phyloP scores from a whole-genome alignment of 2,113 vertebrate genomes.

The Verasper variegatus region DNA sequence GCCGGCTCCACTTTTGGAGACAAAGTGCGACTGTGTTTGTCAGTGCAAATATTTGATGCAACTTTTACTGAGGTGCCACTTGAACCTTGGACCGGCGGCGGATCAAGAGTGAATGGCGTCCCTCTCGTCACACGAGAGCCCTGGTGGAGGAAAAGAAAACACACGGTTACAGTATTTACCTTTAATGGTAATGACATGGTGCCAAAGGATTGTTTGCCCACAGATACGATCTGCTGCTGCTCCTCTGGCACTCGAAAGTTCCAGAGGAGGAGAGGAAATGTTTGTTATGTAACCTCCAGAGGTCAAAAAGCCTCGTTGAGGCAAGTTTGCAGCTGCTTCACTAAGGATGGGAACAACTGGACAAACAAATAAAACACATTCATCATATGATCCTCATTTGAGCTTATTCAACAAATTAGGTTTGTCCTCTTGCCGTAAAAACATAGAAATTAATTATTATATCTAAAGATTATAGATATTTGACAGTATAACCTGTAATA shows the following conservation, averaged over 20 bases:
- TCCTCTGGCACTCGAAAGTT: constrained; percentile 39
- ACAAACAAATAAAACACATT: no score
- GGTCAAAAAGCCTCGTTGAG: no score
- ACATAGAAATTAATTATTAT: no score
- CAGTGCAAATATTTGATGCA: constrained; percentile 26
- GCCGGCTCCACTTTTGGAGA: background rate
- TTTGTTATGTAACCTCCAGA: constrained; percentile 8
- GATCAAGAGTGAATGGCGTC: background rate
- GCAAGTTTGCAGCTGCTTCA: no score
- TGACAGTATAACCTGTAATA: no score
- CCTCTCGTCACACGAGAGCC: background rate
- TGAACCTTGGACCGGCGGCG: constrained; percentile 21
- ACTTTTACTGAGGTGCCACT: background rate
- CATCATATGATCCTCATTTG: no score
- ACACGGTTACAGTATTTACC: constrained; percentile 16
- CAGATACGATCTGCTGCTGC: constrained; percentile 19
- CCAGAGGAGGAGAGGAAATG: constrained; percentile 31
- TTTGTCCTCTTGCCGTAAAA: no score
- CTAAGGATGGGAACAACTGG: no score
- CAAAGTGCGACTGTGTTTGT: constrained; percentile 1
- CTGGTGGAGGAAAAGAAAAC: background rate
- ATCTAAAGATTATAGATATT: no score
- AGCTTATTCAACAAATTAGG: no score
- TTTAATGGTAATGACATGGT: constrained; percentile 1
- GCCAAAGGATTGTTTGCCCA: constrained; percentile 40